Percentiles rank a stretch among this genome's conserved stretches.
Conservation (phyloP, 1,140 invertebrate species). For the Coenobita brevimanus region DNA sequence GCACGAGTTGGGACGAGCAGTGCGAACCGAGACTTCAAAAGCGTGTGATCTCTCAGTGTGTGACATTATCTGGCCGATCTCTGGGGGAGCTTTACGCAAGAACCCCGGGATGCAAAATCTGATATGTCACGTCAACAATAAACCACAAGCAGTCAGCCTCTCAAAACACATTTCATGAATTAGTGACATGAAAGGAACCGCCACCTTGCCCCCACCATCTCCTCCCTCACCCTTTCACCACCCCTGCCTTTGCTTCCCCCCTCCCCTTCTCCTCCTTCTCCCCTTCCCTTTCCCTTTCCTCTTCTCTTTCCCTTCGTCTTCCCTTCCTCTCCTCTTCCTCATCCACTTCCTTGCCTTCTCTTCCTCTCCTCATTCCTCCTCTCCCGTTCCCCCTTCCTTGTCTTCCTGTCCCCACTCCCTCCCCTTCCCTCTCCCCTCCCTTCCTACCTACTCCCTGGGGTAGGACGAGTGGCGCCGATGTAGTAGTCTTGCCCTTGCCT, state of each 20-base stretch:
- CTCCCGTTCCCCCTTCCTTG: too few relatives aligned
- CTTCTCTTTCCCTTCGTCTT: not conserved
- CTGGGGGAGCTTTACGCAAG: slow-evolving; percentile 1
- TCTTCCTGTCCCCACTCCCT: not conserved
- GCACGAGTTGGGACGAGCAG: too few relatives aligned
- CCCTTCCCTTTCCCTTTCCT: too few relatives aligned
- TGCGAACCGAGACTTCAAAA: slow-evolving; percentile 8
- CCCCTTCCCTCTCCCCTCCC: not conserved
- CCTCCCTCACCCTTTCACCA: not conserved
- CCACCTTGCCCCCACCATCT: not conserved
- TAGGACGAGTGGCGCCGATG: too few relatives aligned
- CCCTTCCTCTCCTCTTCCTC: not conserved
- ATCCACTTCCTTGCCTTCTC: not conserved
- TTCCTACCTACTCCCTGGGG: not conserved
- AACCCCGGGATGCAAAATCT: slow-evolving; percentile 22
- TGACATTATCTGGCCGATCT: slow-evolving; percentile 17
- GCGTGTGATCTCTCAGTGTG: slow-evolving; percentile 19
- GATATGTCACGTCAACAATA: slow-evolving; percentile 40
- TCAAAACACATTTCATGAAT: slow-evolving; percentile 45
- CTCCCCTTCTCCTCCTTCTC: not conserved
- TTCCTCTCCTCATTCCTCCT: not conserved
- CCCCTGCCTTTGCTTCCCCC: not conserved
- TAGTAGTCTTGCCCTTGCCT: not conserved
- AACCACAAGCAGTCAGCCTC: slow-evolving; percentile 13
- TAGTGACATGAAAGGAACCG: slow-evolving; percentile 40